These are phyloP conservation scores for Pipistrellus pipistrellus DNA, from an alignment of 2,797 vertebrate species.

Conservation along the genomic window DNA sequence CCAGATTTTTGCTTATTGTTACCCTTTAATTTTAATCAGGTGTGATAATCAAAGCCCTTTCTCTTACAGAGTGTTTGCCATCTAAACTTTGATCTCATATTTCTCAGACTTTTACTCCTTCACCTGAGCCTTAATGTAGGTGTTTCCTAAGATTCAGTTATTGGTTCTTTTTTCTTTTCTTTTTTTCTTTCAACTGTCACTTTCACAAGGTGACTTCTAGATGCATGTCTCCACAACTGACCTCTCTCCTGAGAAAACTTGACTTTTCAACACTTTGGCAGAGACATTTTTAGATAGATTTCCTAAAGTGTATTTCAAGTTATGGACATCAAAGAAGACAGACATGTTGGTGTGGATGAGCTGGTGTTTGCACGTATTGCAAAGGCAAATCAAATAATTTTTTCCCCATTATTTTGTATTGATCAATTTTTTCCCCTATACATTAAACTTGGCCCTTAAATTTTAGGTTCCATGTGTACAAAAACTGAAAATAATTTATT, in stretches of 20 bases:
- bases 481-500: not conserved
- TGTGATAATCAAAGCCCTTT: not conserved
- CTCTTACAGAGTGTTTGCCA: not conserved
- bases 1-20: not conserved
- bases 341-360: not conserved
- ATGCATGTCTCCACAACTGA: not conserved
- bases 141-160: slow-evolving; percentile 20
- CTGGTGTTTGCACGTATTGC: not conserved
- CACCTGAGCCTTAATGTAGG: not conserved
- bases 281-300: not conserved
- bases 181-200: not conserved
- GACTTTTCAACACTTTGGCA: not conserved
- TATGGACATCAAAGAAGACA: slow-evolving; percentile 5
- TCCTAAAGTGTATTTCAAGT: slow-evolving; percentile 4
- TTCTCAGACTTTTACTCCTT: slow-evolving; percentile 9
- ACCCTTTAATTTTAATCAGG: not conserved
- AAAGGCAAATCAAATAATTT: slow-evolving; percentile 23
- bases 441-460: not conserved
- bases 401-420: not conserved
- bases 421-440: not conserved
- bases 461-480: not conserved
- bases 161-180: not conserved
- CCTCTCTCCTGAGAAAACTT: not conserved
- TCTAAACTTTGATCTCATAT: not conserved
- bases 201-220: slow-evolving; percentile 26